These are phyloP conservation scores for Calcarius lapponicus DNA, from an alignment of 2,797 vertebrate genomes.

Conservation along the genomic window DNA sequence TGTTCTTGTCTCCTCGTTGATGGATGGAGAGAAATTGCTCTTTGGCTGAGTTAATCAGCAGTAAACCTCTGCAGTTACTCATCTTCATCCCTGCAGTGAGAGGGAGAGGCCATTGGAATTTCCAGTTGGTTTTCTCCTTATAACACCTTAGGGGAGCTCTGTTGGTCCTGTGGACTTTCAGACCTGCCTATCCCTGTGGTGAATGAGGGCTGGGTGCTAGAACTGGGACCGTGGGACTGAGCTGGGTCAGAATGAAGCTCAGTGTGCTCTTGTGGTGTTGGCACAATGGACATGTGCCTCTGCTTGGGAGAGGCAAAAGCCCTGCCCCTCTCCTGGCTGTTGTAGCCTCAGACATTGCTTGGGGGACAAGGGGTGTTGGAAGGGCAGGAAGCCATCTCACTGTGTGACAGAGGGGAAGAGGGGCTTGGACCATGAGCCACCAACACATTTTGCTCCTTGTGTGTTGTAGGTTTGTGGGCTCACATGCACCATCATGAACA, in stretches of 20 bases:
- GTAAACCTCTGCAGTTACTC: conserved; percentile 24
- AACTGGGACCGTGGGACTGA: neutral
- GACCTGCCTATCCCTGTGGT: neutral
- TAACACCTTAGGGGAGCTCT: neutral
- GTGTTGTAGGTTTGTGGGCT: neutral
- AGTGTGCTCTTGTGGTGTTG: neutral
- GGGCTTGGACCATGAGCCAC: neutral
- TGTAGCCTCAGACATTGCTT: neutral
- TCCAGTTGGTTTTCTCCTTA: neutral
- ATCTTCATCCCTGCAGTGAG: neutral
- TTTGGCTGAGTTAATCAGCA: neutral
- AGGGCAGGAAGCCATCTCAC: neutral
- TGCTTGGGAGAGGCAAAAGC: neutral
- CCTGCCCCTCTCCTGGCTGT: neutral
- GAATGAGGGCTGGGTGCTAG: neutral
- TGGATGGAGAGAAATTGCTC: conserved; percentile 35
- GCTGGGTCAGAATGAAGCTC: neutral
- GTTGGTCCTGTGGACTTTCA: neutral
- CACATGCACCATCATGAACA: fast-evolving
- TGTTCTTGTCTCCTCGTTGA: conserved; percentile 49
- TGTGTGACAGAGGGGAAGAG: neutral
- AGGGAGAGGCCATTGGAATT: neutral
- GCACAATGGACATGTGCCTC: neutral
- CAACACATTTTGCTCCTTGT: neutral
- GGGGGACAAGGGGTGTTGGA: neutral